Conservation (phyloP, 2,113 vertebrate genomes). For the Columba livia region DNA sequence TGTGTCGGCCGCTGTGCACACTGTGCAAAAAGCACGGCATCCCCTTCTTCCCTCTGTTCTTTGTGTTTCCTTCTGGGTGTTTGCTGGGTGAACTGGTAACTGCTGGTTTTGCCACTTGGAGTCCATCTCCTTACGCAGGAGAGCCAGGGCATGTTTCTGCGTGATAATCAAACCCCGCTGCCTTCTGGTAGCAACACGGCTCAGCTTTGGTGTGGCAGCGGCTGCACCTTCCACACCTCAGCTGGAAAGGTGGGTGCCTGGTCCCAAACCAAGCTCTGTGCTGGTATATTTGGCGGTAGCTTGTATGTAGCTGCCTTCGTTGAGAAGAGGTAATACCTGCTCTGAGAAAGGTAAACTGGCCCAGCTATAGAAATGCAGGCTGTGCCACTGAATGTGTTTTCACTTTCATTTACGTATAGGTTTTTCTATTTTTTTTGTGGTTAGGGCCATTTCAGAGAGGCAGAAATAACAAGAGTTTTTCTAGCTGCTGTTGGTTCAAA, state of each 20-base stretch:
- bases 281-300: neutral
- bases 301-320: neutral
- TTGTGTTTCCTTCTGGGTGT: neutral
- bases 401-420: neutral
- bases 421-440: neutral
- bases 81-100: neutral
- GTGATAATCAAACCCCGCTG: accelerated
- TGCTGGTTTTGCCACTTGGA: neutral
- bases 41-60: neutral
- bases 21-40: neutral
- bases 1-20: accelerated
- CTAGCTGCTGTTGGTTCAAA: neutral
- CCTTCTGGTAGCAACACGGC: neutral
- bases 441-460: neutral
- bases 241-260: neutral
- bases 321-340: neutral
- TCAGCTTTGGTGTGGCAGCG: accelerated
- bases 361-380: neutral
- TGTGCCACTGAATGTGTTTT: neutral
- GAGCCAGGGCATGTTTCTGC: neutral
- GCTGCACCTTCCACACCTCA: neutral
- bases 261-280: neutral
- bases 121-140: neutral
- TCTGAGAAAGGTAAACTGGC: neutral
- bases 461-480: neutral